A percentile compares a stretch with the other conserved stretches of the same genome.
Evolutionary conservation across 1,140 invertebrate genomes (phyloP).

Genomic region (Zaprionus ornatus): DNA sequence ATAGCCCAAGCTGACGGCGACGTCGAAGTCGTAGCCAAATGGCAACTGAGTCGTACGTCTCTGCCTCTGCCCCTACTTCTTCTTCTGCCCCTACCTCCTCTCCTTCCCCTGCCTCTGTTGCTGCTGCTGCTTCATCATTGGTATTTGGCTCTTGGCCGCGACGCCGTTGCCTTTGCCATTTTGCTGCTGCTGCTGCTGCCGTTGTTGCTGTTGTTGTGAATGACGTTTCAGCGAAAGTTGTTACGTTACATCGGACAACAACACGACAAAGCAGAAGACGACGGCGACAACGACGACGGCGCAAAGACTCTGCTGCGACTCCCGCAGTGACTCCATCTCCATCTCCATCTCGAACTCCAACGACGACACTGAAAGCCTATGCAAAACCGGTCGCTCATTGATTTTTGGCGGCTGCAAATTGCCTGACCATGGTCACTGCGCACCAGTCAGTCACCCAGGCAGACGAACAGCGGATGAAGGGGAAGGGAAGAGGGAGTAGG

Average conservation of each 20-base stretch:
- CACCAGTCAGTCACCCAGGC: conserved; percentile 43
- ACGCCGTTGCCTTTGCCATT: conserved; percentile 71
- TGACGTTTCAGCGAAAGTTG: conserved; percentile 80
- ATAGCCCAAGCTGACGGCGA: conserved; percentile 29
- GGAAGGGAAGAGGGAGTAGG: not conserved
- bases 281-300: not conserved
- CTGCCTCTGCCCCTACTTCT: conserved; percentile 42
- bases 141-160: conserved; percentile 55
- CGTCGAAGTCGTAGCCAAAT: conserved; percentile 25
- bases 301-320: not conserved
- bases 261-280: conserved; percentile 23
- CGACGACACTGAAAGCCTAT: conserved; percentile 65
- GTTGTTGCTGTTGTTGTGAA: conserved; percentile 54
- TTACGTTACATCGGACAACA: conserved; percentile 71
- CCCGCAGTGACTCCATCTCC: not conserved
- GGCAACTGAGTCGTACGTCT: conserved; percentile 1
- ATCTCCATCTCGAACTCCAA: not conserved
- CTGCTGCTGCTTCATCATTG: conserved; percentile 70
- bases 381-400: conserved; percentile 80
- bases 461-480: not conserved
- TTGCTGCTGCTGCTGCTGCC: conserved; percentile 23
- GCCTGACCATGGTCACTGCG: conserved; percentile 66
- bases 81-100: conserved; percentile 31
- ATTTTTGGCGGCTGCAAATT: conserved; percentile 80
- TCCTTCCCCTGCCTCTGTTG: not conserved